Evolutionary conservation across 2,797 vertebrate genomes (phyloP).

Genomic region (Danio jaintianensis): DNA sequence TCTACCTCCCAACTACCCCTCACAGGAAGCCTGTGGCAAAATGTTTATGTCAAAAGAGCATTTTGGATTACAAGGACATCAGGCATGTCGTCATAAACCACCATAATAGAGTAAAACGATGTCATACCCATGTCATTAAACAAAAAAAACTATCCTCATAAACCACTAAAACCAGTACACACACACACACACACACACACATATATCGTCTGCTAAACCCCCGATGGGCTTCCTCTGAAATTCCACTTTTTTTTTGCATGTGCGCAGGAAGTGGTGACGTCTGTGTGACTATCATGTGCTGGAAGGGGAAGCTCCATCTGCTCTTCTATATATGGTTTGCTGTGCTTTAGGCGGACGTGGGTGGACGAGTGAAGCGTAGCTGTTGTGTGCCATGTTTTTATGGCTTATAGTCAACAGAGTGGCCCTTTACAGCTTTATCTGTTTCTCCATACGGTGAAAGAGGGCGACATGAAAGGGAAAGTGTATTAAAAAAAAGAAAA

Average conservation of each 20-base stretch:
- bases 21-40: too few relatives aligned
- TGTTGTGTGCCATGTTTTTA: constrained; percentile 19
- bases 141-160: too few relatives aligned
- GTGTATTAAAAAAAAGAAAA: constrained; percentile 7
- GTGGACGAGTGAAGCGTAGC: constrained; percentile 12
- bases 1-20: too few relatives aligned
- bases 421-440: constrained; percentile 12
- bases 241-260: background rate
- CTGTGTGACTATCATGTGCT: background rate
- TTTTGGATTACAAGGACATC: too few relatives aligned
- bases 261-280: constrained; percentile 30
- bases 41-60: too few relatives aligned
- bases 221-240: constrained; percentile 35
- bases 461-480: background rate
- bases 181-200: constrained; percentile 2
- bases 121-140: too few relatives aligned
- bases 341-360: background rate
- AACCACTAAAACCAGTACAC: too few relatives aligned
- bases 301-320: background rate
- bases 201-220: background rate
- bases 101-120: too few relatives aligned
- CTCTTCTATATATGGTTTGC: constrained; percentile 29
- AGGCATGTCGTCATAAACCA: too few relatives aligned
- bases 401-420: constrained; percentile 3
- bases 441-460: background rate